Percentiles rank a stretch among this genome's conserved stretches.
These are phyloP conservation scores for Plectropomus leopardus DNA, from an alignment of 2,113 vertebrate species.

Conservation along the genomic window DNA sequence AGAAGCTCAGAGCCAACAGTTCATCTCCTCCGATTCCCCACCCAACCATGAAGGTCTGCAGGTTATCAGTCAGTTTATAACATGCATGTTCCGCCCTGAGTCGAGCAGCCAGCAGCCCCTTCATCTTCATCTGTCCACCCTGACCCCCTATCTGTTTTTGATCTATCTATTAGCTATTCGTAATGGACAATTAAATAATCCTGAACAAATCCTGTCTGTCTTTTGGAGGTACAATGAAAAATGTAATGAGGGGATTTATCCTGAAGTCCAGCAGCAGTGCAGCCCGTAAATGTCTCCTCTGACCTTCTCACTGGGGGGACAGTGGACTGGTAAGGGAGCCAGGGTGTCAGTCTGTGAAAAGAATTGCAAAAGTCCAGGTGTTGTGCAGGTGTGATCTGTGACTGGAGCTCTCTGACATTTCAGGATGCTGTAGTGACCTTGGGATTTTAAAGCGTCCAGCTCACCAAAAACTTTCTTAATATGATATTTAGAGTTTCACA, in stretches of 20 bases:
- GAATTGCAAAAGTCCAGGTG: background rate
- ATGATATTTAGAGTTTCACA: too few relatives aligned
- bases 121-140: background rate
- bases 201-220: background rate
- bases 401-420: background rate
- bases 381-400: background rate
- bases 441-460: background rate
- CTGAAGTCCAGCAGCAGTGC: background rate
- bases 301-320: background rate
- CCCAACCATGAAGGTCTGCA: background rate
- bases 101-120: background rate
- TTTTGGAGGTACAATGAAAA: background rate
- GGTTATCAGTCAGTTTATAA: slow-evolving; percentile 19
- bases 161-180: background rate
- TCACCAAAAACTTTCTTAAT: too few relatives aligned
- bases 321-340: background rate
- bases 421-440: background rate
- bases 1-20: background rate
- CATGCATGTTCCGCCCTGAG: slow-evolving; percentile 1
- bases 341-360: background rate
- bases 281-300: background rate
- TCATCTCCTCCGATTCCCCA: slow-evolving; percentile 4
- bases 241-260: background rate
- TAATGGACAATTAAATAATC: slow-evolving; percentile 11
- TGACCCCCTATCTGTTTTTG: background rate